Base-by-base conservation (phyloP, 2,888 invertebrate genomes). In the Amphimallon solstitiale region DNA sequence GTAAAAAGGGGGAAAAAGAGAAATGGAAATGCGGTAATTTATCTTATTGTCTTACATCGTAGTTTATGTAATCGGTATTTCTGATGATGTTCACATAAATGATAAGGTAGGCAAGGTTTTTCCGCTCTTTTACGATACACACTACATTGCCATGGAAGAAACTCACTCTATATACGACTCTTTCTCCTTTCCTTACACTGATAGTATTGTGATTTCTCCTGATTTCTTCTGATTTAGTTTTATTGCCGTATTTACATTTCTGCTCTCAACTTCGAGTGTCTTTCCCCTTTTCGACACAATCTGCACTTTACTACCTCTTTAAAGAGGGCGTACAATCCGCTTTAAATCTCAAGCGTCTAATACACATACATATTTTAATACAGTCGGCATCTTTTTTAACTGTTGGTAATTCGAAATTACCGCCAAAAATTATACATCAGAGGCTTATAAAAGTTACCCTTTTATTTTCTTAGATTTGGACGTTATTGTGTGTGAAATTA, bases 401-500 rank as follows among this genome's bases (percentile, higher is more conserved):
- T 70, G 71, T 66, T 71, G 78, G 79, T 80, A 80, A 81, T 80
- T 79, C 71, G 77, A 77, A 80, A 80, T 78, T 78, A 77, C 77
- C 75, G 73, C 76, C 75, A 79, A 78, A 80, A 81, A 82, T 79
- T 70, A 78, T 73, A 76, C 81, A 72, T 76, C 75, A 66, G 81
- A 81, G 81, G 77, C 79, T 73, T 71, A 80, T 81, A 81, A 82
- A 82, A 80, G 70, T 69, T 69, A 75, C 76, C 79, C 80, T 78
- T 79, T 79, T 77, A 74, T 71, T 77, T 78, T 77, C 76, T 78
- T 78, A 75, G 72, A 72, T 72, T 72, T 72, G 76, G 70, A 76
- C 74, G 80, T 81, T 82, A 82, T 82, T 82, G 82, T 78, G 82
- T 82, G 82, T 82, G 82, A 82, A 82, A 82, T 82, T 82, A 82